Conservation (phyloP, 1,140 invertebrate species). For the Drosophila auraria region DNA sequence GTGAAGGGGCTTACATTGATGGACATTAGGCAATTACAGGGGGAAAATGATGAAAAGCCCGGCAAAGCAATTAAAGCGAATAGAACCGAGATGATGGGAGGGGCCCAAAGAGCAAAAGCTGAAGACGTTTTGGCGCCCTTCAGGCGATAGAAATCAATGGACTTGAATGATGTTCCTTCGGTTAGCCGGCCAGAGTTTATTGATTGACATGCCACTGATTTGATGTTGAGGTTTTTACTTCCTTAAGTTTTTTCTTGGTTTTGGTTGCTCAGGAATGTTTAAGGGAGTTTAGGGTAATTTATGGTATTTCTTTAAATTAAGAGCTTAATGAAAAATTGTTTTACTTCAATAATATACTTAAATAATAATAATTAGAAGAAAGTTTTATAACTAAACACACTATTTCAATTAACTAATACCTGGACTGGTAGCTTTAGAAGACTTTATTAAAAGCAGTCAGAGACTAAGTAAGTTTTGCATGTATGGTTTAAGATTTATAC, state of each 20-base stretch:
- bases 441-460: too few species aligned
- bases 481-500: too few species aligned
- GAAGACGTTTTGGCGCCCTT: slow-evolving; percentile 10
- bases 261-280: too few species aligned
- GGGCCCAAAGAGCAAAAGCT: slow-evolving; percentile 7
- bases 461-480: too few species aligned
- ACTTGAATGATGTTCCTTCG: slow-evolving; percentile 21
- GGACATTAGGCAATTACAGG: slow-evolving; percentile 66
- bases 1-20: slow-evolving; percentile 58
- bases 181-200: background rate
- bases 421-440: too few species aligned
- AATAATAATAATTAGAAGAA: too few species aligned
- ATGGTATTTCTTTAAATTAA: background rate
- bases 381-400: too few species aligned
- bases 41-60: slow-evolving; percentile 37
- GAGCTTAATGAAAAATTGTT: too few species aligned
- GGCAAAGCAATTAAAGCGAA: slow-evolving; percentile 42
- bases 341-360: too few species aligned
- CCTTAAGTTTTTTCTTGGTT: background rate
- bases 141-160: slow-evolving; percentile 35
- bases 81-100: slow-evolving; percentile 4
- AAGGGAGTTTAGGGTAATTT: background rate
- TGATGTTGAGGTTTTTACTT: background rate
- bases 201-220: slow-evolving; percentile 39
- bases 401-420: too few species aligned